Conservation (phyloP, 2,888 invertebrate genomes). For the Caenorhabditis sp. region DNA sequence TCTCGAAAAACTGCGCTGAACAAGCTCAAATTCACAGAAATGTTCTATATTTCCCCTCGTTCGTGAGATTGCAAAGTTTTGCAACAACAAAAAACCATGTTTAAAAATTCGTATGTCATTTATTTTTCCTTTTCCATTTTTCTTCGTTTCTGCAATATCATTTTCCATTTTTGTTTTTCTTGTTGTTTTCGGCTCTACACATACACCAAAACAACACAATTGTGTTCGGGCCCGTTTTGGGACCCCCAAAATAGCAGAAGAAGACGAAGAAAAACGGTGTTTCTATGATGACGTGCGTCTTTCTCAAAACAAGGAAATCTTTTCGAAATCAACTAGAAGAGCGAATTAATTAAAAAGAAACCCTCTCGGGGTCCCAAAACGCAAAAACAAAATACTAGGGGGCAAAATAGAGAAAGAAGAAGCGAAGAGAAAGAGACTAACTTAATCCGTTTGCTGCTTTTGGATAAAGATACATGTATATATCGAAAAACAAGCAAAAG, state of each 20-base stretch:
- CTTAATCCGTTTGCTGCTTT: constrained; percentile 32
- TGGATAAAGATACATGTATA: not conserved
- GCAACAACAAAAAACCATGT: no score
- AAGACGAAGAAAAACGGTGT: no score
- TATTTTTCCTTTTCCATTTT: no score
- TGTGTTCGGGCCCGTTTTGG: not conserved
- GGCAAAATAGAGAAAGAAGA: not conserved
- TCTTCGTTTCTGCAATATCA: no score
- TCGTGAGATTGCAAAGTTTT: no score
- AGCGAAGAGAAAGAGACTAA: constrained; percentile 25
- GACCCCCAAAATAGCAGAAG: not conserved
- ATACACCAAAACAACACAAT: no score
- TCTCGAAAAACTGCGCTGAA: no score
- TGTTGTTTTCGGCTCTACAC: no score
- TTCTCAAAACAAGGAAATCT: not conserved
- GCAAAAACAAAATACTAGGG: not conserved
- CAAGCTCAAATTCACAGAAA: no score
- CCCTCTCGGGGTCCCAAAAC: not conserved
- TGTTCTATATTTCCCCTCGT: no score
- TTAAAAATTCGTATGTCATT: no score
- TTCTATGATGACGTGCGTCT: not conserved
- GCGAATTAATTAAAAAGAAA: not conserved
- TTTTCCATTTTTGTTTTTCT: no score
- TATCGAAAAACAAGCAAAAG: not conserved
- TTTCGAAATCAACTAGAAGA: not conserved